These are phyloP conservation scores for Microtus richardsoni DNA, from an alignment of 2,113 vertebrate species.

Conservation along the genomic window DNA sequence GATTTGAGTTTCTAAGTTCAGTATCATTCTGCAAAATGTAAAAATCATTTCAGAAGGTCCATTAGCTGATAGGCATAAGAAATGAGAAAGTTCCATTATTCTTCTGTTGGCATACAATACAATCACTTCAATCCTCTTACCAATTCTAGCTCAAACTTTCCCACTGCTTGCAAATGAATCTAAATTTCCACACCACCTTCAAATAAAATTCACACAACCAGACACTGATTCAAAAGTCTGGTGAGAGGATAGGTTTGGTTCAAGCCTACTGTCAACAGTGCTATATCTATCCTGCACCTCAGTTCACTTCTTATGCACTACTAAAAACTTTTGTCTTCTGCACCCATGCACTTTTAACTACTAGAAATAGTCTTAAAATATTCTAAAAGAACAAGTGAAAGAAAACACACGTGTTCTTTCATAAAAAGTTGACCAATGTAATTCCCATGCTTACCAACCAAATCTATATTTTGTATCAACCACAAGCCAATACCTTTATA, in stretches of 20 bases:
- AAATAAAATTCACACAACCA: neutral
- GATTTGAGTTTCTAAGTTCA: constrained; percentile 16
- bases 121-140: neutral
- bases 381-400: neutral
- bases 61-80: neutral
- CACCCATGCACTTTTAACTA: neutral
- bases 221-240: neutral
- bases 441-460: no score
- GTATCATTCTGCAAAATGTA: neutral
- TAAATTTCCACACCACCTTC: neutral
- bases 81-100: neutral
- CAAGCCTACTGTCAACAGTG: constrained; percentile 31
- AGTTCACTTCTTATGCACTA: neutral
- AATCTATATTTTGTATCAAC: neutral
- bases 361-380: no score
- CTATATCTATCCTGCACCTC: neutral
- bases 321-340: neutral
- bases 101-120: neutral
- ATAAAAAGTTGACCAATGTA: neutral
- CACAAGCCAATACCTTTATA: neutral
- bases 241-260: neutral
- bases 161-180: neutral
- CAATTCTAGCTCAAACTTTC: neutral
- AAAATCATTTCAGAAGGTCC: neutral
- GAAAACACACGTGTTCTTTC: neutral